Base-by-base conservation (phyloP, 2,797 vertebrate genomes). In the Botia kubotai region DNA sequence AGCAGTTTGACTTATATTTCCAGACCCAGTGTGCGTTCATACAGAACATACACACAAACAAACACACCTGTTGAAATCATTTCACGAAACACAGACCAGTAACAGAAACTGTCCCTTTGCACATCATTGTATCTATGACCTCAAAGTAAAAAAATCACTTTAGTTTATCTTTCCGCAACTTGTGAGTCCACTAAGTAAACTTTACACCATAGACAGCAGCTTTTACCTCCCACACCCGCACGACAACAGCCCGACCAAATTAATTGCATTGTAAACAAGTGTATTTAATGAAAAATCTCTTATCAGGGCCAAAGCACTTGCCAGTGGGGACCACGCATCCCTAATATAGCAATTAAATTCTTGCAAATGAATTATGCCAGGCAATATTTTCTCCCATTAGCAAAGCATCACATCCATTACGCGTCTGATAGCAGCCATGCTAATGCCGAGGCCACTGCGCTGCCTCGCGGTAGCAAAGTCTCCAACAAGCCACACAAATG, bases 281-380 rank as follows among this genome's bases (percentile, higher is more conserved):
- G 79, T 87, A 85, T 77, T 83, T 84, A 89, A 87, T 85, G 87
- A 92, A 90, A 84, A 87, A 88, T 89, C 90, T 86, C 86, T 87
- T 88, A 92, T 90, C 84, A 90, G 87, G 89, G 88, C 77, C 86
- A 92, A 85, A 87, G 69, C 75, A 72, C 67, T 85, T 82, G 84
- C 80, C 78, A 5, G 80, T 83, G 85, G 89, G 83, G 87, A 92
- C 83, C 83, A 91, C 84, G 75, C 84, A 86, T 84, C 87, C 89
- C 91, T 92, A 92, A 91, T 91, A 91, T 58, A 91, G 87, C 86
- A 92, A 92, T 93, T 93, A 93, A 85, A 60, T 92, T 92, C 94
- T 93, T 93, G 87, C 88, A 94, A 92, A 92, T 91, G 86, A 93
- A 93, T 94, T 93, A 92, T 90, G 88, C 86, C 92, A 90, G 83